A percentile compares a stretch with the other conserved stretches of the same genome.
phyloP scores from a whole-genome alignment of 2,113 vertebrate genomes.

The Crotalus tigris region DNA sequence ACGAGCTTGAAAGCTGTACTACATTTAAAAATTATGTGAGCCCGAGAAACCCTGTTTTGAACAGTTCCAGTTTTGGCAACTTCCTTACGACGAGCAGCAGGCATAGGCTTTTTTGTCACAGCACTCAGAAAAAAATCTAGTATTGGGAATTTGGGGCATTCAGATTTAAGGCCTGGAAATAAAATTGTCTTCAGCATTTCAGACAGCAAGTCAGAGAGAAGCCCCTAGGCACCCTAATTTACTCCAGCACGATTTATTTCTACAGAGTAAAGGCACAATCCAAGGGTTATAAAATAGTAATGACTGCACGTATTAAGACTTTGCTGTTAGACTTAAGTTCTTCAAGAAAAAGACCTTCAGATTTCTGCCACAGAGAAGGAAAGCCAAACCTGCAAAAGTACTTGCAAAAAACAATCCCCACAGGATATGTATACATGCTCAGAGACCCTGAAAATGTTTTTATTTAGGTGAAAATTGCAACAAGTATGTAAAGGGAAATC shows the following conservation, averaged over 20 bases:
- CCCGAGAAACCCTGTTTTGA: background rate
- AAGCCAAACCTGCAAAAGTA: background rate
- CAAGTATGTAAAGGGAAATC: background rate
- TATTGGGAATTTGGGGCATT: background rate
- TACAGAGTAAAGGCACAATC: background rate
- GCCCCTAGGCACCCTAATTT: background rate
- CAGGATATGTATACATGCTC: background rate
- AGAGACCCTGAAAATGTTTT: background rate
- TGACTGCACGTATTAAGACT: background rate
- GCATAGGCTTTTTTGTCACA: background rate
- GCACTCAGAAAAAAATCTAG: background rate
- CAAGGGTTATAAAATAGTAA: background rate
- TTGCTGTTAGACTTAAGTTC: background rate
- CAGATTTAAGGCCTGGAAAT: background rate
- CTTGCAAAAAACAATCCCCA: background rate
- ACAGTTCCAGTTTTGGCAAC: background rate
- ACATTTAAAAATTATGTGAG: background rate
- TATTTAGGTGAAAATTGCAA: background rate
- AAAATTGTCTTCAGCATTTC: constrained; percentile 2
- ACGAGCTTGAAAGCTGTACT: background rate
- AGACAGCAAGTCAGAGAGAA: background rate
- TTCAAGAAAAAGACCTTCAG: background rate
- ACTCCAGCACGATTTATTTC: background rate
- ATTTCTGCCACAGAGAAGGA: background rate
- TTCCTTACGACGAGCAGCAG: background rate